Conservation (phyloP, 2,888 invertebrate genomes). For the Geophilus truncorum region DNA sequence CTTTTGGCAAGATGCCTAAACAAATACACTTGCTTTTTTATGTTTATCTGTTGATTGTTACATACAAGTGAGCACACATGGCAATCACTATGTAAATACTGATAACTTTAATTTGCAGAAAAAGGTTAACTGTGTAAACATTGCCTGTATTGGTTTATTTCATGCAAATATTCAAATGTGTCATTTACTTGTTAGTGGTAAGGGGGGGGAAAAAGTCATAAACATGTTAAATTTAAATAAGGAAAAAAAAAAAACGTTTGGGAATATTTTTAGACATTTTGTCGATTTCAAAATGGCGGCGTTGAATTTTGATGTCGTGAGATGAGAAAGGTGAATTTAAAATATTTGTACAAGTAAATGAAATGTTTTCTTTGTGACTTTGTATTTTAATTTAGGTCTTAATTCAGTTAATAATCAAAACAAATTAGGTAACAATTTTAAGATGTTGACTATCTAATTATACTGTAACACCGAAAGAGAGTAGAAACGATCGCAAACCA, state of each 20-base stretch:
- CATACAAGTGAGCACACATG: neutral
- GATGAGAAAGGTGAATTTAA: too few relatives aligned
- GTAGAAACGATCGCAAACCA: neutral
- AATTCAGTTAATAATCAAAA: neutral
- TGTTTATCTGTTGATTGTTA: constrained; percentile 20
- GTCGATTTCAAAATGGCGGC: too few relatives aligned
- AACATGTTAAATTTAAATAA: too few relatives aligned
- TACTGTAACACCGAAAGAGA: neutral
- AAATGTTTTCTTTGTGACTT: too few relatives aligned
- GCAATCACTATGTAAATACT: constrained; percentile 1
- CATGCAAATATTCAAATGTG: neutral
- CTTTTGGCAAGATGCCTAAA: constrained; percentile 3
- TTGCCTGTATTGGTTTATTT: neutral
- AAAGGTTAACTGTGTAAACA: neutral
- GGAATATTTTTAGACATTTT: too few relatives aligned
- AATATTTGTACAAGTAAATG: too few relatives aligned
- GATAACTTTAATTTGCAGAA: neutral
- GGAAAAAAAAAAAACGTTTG: too few relatives aligned
- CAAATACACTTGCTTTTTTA: neutral
- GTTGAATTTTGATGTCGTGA: too few relatives aligned
- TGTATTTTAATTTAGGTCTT: neutral
- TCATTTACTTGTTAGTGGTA: too few relatives aligned
- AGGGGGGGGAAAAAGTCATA: too few relatives aligned
- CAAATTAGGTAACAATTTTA: neutral
- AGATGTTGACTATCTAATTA: neutral